phyloP scores from a whole-genome alignment of 2,888 invertebrate genomes.

The Agrenia bidenticulata region DNA sequence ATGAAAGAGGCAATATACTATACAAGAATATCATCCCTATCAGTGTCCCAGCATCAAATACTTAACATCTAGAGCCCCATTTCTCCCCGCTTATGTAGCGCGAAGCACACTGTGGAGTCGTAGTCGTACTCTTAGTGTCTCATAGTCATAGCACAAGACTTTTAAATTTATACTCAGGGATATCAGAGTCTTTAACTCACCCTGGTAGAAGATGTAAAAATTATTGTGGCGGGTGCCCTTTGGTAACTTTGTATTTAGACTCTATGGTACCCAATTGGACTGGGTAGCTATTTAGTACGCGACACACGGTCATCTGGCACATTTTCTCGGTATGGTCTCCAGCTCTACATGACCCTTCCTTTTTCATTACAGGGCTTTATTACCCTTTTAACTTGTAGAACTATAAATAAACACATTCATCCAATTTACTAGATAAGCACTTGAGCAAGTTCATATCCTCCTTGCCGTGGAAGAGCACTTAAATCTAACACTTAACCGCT shows the following conservation, averaged over 20 bases:
- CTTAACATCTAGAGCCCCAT: not conserved
- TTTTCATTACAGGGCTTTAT: constrained; percentile 49
- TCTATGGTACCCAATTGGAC: not conserved
- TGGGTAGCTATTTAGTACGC: constrained; percentile 34
- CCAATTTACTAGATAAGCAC: constrained; percentile 31
- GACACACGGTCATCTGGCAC: constrained; percentile 40
- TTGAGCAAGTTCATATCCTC: too few species aligned
- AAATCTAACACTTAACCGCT: too few species aligned
- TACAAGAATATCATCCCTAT: not conserved
- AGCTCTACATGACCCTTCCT: constrained; percentile 42
- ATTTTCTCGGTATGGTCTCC: constrained; percentile 26
- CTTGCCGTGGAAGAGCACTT: too few species aligned
- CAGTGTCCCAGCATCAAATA: constrained; percentile 3
- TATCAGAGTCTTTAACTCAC: too few species aligned
- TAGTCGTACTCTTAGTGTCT: too few species aligned
- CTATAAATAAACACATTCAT: constrained; percentile 34
- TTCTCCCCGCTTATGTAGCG: too few species aligned
- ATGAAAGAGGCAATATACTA: constrained; percentile 51
- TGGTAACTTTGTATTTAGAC: constrained; percentile 1
- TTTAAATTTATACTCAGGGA: too few species aligned
- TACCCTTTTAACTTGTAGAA: constrained; percentile 42
- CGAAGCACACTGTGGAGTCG: too few species aligned
- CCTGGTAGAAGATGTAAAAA: not conserved
- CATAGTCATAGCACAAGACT: too few species aligned
- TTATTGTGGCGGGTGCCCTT: constrained; percentile 11